A percentile compares a stretch with the other conserved stretches of the same genome.
phyloP scores from a whole-genome alignment of 2,797 vertebrate genomes.

The Urocyon cinereoargenteus region DNA sequence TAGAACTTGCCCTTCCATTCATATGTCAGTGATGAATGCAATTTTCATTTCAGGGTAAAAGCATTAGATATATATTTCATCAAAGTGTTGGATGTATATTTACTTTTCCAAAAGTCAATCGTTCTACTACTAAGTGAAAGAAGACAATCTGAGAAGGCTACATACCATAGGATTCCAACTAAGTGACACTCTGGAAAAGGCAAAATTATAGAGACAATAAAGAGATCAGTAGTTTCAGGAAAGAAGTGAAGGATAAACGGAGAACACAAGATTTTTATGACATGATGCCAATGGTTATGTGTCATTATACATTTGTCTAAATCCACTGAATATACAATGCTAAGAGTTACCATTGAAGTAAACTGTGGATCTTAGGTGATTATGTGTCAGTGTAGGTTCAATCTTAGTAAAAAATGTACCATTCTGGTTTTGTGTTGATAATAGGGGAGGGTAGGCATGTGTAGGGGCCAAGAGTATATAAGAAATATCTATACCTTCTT shows the following conservation, averaged over 20 bases:
- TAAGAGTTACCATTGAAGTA: not conserved
- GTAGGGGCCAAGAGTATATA: not conserved
- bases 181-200: not conserved
- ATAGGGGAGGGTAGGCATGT: not conserved
- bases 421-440: not conserved
- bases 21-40: not conserved
- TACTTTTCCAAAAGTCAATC: constrained; percentile 43
- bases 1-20: constrained; percentile 26
- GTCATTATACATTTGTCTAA: not conserved
- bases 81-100: not conserved
- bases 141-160: not conserved
- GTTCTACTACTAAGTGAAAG: constrained; percentile 10
- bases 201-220: not conserved
- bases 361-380: not conserved
- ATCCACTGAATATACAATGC: not conserved
- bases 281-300: not conserved
- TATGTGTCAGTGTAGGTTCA: not conserved
- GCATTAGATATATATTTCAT: constrained; percentile 15
- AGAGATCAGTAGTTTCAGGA: not conserved
- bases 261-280: not conserved
- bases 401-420: not conserved
- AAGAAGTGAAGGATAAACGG: not conserved
- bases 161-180: not conserved
- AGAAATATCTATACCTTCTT: not conserved
- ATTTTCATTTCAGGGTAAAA: constrained; percentile 43